Base-by-base conservation (phyloP, 2,113 vertebrate species). In the Anser cygnoides region DNA sequence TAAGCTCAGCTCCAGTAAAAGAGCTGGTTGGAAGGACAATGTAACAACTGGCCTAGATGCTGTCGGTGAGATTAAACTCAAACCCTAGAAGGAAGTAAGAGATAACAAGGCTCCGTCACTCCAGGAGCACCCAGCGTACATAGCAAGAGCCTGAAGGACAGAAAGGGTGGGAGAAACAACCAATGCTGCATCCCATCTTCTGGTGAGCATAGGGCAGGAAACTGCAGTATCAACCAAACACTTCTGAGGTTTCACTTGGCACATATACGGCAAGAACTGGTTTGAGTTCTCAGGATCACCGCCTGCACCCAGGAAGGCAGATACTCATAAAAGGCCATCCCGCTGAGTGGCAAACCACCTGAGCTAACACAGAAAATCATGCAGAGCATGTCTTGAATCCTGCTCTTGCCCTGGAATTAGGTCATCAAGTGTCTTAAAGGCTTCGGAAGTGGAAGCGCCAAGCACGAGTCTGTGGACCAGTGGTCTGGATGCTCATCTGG, bases 401-500 rank as follows among this genome's bases (percentile, higher is more conserved):
- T 41, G 41, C 18, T 61, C 67, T 59, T 55, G 55, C 37, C 46
- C 88, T 74, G 55, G 75, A 93, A 96, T 93, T 80, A 37, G 61
- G 87, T 31, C 8, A 3, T 8, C 67, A 61, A 7, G 54, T 10
- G 6, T 52, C 62, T 80, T 19, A 8, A 80, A 22, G 35, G 6
- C 9, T 26, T 29, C 0, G 2, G 59, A 77, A 67, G 75, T 59
- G 61, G 83, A 86, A 92, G 86, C 29, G 62, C 71, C 18, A 62
- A 54, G 67, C 2, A 46, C 66, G 63, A 90, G 35, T 76, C 19
- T 59, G 12, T 1, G 20, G 29, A 31, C 28, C 90, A 70, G 35
- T 3, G 3, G 82, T 77, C 21, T 31, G 55, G 72, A 86, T 41
- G 59, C 52, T 93, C 95, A 93, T 9, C 68, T 92, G 94, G 95